Evolutionary conservation across 2,113 vertebrate genomes (phyloP).

Genomic region (Pseudonaja textilis): DNA sequence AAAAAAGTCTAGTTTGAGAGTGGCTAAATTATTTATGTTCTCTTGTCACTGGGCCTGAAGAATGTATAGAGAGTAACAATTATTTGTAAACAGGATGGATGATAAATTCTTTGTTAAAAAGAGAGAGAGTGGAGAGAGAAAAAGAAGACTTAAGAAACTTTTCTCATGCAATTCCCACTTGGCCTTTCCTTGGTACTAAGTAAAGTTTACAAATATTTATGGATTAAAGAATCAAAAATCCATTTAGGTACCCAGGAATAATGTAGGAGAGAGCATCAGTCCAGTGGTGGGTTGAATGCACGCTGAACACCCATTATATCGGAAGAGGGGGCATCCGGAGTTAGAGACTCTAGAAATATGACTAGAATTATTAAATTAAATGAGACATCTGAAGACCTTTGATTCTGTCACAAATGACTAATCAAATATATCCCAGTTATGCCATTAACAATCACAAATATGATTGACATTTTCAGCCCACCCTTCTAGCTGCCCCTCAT

Average conservation of each 20-base stretch:
- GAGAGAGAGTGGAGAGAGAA: not conserved
- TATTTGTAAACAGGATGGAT: conserved; percentile 35
- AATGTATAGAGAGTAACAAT: conserved; percentile 9
- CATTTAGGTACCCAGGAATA: not conserved
- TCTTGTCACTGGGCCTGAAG: conserved; percentile 16
- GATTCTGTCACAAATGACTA: not conserved
- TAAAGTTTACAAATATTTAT: not conserved
- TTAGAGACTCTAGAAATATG: not conserved
- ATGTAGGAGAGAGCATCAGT: not conserved
- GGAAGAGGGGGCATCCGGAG: not conserved
- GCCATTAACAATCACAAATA: not conserved
- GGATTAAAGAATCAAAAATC: not conserved
- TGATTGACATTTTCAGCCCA: not conserved
- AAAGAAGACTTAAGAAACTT: not conserved
- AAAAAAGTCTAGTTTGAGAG: not conserved
- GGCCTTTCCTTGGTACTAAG: not conserved
- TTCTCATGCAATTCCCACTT: not conserved
- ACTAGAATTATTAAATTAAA: not conserved
- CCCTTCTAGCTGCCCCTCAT: not conserved
- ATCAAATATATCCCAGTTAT: not conserved
- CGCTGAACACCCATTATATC: not conserved
- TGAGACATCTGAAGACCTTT: not conserved
- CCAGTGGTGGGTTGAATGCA: not conserved
- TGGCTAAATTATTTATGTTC: conserved; percentile 21
- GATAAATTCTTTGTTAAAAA: not conserved